Conservation (phyloP, 2,888 invertebrate species). For the Protophormia terraenovae region DNA sequence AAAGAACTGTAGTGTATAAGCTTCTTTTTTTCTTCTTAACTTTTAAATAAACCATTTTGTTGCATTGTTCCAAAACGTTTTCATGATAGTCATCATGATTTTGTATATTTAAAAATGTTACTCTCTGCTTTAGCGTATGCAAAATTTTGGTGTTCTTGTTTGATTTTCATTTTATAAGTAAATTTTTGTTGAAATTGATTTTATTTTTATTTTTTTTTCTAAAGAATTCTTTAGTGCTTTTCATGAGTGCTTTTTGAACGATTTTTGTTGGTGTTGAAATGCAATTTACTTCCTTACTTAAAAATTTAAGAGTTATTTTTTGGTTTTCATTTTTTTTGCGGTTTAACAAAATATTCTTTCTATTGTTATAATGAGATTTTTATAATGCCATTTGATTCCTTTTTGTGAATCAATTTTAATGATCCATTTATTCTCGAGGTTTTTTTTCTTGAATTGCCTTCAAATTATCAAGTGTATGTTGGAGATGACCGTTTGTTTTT, state of each 20-base stretch:
- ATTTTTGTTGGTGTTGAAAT: slow-evolving; percentile 65
- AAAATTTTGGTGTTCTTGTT: slow-evolving; percentile 49
- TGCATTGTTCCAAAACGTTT: slow-evolving; percentile 69
- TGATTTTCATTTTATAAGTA: slow-evolving; percentile 11
- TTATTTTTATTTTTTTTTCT: slow-evolving; percentile 11
- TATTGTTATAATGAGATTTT: slow-evolving; percentile 62
- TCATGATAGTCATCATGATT: slow-evolving; percentile 71
- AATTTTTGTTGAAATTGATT: slow-evolving; percentile 38
- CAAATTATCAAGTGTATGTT: slow-evolving; percentile 61
- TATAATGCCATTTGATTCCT: slow-evolving; percentile 46
- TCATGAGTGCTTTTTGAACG: slow-evolving; percentile 28
- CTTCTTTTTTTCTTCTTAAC: slow-evolving; percentile 70
- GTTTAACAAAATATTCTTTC: slow-evolving; percentile 34
- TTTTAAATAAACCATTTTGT: slow-evolving; percentile 69
- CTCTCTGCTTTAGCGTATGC: slow-evolving; percentile 71
- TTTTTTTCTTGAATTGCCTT: slow-evolving; percentile 39
- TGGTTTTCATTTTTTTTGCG: slow-evolving; percentile 1
- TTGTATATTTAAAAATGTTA: slow-evolving; percentile 72
- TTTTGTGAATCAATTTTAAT: slow-evolving; percentile 72
- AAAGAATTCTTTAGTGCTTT: slow-evolving; percentile 42
- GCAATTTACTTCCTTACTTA: slow-evolving; percentile 64
- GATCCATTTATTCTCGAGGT: slow-evolving; percentile 69
- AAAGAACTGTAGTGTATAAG: slow-evolving; percentile 5
- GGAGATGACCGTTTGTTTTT: slow-evolving; percentile 34
- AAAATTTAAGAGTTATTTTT: slow-evolving; percentile 40